Conservation (phyloP, 2,888 invertebrate species). For the Drosophila dives region DNA sequence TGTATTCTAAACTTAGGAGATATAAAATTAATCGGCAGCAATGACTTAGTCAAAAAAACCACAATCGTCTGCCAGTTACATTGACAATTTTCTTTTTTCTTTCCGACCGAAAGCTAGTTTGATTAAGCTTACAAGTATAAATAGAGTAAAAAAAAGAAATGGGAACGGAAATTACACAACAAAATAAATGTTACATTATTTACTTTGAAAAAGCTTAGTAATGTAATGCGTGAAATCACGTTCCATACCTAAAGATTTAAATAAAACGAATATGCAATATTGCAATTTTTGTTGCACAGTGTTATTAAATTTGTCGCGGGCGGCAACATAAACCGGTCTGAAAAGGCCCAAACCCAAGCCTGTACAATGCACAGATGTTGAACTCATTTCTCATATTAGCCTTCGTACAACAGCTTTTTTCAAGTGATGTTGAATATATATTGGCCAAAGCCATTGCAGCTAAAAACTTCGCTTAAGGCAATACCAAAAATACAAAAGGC, state of each 20-base stretch:
- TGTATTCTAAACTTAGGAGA: neutral
- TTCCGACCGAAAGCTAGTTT: neutral
- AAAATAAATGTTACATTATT: neutral
- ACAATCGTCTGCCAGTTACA: neutral
- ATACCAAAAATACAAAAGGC: conserved; percentile 4
- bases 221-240: neutral
- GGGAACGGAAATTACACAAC: neutral
- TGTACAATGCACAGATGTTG: conserved; percentile 67
- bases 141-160: neutral
- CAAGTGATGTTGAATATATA: conserved; percentile 42
- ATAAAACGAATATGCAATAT: neutral
- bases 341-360: conserved; percentile 47
- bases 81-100: neutral
- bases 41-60: neutral
- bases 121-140: neutral
- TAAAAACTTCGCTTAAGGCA: conserved; percentile 24
- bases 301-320: conserved; percentile 56
- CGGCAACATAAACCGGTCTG: conserved; percentile 75
- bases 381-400: conserved; percentile 68
- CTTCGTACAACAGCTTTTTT: conserved; percentile 41
- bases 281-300: conserved; percentile 2
- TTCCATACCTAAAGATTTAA: neutral
- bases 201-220: neutral
- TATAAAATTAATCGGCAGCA: neutral
- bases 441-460: conserved; percentile 39